Evolutionary conservation across 2,888 invertebrate species (phyloP).

Genomic region (Sympetrum striolatum): DNA sequence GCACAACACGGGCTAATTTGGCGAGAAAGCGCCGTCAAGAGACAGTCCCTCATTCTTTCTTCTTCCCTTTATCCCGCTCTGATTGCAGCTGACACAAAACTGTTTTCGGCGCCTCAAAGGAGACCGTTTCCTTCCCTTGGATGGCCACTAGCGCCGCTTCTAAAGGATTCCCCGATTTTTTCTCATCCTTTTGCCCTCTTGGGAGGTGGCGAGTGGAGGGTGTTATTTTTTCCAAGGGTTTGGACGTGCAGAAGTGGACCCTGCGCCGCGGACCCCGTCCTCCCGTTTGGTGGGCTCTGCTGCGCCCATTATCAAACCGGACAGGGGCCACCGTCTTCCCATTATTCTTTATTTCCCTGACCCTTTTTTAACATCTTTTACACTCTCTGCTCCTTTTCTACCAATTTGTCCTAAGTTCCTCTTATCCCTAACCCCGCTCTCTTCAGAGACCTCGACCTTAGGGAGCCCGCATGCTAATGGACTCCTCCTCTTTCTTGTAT

Average conservation of each 20-base stretch:
- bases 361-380: neutral
- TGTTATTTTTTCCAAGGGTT: neutral
- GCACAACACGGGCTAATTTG: neutral
- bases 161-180: neutral
- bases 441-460: no score
- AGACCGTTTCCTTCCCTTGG: neutral
- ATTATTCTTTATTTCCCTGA: neutral
- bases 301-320: neutral
- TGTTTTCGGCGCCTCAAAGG: constrained; percentile 25
- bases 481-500: no score
- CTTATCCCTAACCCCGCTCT: no score
- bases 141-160: neutral
- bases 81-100: neutral
- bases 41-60: neutral
- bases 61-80: neutral
- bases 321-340: neutral
- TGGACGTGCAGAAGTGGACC: neutral
- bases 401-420: neutral
- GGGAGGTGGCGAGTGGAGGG: neutral
- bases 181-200: neutral
- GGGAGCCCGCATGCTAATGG: no score
- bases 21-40: neutral
- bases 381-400: neutral
- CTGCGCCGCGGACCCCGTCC: neutral
- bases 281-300: neutral